phyloP scores from a whole-genome alignment of 2,113 vertebrate species.

The Barbus barbus region DNA sequence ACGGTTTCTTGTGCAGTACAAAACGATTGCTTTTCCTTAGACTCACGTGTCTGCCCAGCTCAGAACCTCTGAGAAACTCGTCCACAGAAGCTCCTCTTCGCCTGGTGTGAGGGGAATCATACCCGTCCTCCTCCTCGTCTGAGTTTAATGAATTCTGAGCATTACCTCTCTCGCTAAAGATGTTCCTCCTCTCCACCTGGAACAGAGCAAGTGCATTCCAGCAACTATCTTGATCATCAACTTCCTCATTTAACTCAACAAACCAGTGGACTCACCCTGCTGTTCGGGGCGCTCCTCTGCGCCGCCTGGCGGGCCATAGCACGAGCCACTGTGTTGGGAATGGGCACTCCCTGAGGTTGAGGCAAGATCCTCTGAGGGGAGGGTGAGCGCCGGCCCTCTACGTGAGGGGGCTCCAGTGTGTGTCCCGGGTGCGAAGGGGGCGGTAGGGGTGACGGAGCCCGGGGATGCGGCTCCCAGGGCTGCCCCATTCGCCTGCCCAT shows the following conservation, averaged over 20 bases:
- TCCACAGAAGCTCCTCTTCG: conserved; percentile 90
- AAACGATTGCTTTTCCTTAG: background rate
- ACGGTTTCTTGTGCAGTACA: background rate
- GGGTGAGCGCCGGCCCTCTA: conserved; percentile 83
- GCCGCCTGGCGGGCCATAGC: conserved; percentile 97
- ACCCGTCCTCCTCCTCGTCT: conserved; percentile 88
- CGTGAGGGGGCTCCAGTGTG: conserved; percentile 81
- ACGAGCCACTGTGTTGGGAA: conserved; percentile 90
- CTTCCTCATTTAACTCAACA: background rate
- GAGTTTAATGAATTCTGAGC: conserved; percentile 80
- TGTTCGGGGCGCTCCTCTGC: conserved; percentile 86
- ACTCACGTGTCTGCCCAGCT: conserved; percentile 88
- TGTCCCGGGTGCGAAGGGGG: conserved; percentile 73
- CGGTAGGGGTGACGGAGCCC: conserved; percentile 73
- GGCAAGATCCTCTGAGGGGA: conserved; percentile 94
- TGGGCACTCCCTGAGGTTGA: conserved; percentile 90
- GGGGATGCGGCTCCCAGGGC: conserved; percentile 83
- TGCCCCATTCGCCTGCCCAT: conserved; percentile 73
- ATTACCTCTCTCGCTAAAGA: conserved; percentile 82
- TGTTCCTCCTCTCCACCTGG: conserved; percentile 89
- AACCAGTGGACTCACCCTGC: conserved; percentile 75
- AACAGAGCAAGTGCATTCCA: background rate
- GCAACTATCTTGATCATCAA: background rate
- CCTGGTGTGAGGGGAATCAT: conserved; percentile 80
- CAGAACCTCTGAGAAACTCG: conserved; percentile 93